Percentiles rank a stretch among this genome's conserved stretches.
Evolutionary conservation across 2,797 vertebrate species (phyloP).

Genomic region (Rousettus madagascariensis): DNA sequence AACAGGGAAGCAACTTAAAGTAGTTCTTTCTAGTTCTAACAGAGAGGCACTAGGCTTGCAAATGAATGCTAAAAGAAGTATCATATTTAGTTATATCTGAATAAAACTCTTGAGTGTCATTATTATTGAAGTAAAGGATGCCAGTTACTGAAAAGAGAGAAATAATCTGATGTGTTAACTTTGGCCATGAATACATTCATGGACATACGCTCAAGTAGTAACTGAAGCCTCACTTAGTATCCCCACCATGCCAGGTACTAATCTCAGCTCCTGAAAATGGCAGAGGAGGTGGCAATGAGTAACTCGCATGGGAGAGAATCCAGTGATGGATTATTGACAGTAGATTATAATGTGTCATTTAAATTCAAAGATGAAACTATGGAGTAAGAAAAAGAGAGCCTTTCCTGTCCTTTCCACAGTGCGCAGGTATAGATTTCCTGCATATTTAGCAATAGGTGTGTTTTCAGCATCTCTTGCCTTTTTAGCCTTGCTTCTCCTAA

Average conservation of each 20-base stretch:
- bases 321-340: neutral
- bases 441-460: neutral
- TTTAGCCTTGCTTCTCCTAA: neutral
- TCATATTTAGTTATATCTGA: neutral
- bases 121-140: neutral
- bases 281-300: neutral
- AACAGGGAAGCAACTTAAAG: neutral
- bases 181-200: neutral
- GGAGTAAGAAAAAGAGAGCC: neutral
- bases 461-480: neutral
- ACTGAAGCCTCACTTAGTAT: neutral
- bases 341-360: neutral
- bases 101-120: neutral
- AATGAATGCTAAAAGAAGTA: neutral
- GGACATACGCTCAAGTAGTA: neutral
- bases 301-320: neutral
- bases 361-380: neutral
- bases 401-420: neutral
- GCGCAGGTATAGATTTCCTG: accelerated
- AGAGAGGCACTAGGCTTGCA: neutral
- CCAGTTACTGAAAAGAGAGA: neutral
- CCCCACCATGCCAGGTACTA: neutral
- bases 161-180: neutral
- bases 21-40: neutral
- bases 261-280: neutral